These are phyloP conservation scores for Nineta flava DNA, from an alignment of 2,888 invertebrate species.

Conservation along the genomic window DNA sequence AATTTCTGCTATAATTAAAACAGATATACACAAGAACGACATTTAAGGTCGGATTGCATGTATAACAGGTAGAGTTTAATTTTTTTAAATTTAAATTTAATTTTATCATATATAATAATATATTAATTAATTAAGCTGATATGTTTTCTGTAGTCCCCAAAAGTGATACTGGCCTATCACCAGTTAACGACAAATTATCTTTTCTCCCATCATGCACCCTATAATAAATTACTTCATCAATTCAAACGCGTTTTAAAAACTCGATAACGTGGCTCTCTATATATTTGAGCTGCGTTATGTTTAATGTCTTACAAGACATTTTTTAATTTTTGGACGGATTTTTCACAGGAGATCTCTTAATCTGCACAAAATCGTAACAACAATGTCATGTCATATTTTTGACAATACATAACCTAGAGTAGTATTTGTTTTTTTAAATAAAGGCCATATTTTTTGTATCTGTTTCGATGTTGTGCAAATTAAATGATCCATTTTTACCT, in stretches of 20 bases:
- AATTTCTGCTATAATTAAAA: slow-evolving; percentile 23
- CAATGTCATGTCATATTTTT: no score
- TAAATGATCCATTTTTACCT: not conserved
- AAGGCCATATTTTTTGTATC: not conserved
- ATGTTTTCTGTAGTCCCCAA: slow-evolving; percentile 56
- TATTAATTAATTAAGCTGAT: slow-evolving; percentile 47
- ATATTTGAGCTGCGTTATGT: slow-evolving; percentile 25
- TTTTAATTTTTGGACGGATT: slow-evolving; percentile 29
- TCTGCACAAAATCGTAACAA: not conserved
- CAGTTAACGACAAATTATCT: slow-evolving; percentile 13
- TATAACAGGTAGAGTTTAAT: slow-evolving; percentile 22
- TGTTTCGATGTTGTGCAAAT: not conserved
- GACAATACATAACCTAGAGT: no score
- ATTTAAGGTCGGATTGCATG: slow-evolving; percentile 32
- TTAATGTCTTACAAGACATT: slow-evolving; percentile 21
- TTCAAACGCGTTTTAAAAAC: slow-evolving; percentile 26
- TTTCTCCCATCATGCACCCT: slow-evolving; percentile 12
- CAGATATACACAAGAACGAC: slow-evolving; percentile 29
- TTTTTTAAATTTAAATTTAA: slow-evolving; percentile 19
- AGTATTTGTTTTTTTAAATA: no score
- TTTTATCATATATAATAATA: slow-evolving; percentile 29
- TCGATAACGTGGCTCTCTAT: slow-evolving; percentile 22
- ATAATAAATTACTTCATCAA: slow-evolving; percentile 7
- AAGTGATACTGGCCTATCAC: slow-evolving; percentile 24
- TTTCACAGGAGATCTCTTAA: slow-evolving; percentile 19